A percentile compares a stretch with the other conserved stretches of the same genome.
Evolutionary conservation across 2,888 invertebrate genomes (phyloP).

Genomic region (Drosophila kokeensis): DNA sequence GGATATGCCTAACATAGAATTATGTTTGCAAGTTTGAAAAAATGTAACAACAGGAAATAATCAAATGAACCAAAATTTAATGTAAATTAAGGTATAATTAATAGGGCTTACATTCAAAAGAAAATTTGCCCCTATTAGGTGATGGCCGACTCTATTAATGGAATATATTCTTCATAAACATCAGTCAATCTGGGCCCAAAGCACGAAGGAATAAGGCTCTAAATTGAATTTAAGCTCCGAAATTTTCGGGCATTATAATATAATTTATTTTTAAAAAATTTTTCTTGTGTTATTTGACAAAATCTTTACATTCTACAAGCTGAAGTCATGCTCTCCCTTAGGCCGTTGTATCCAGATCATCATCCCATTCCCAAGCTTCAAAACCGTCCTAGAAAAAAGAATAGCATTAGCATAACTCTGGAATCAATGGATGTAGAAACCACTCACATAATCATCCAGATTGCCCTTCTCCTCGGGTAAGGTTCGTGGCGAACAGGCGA

Average conservation of each 20-base stretch:
- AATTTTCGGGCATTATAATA: conserved; percentile 9
- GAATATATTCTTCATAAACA: not conserved
- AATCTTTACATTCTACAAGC: conserved; percentile 50
- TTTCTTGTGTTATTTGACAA: conserved; percentile 29
- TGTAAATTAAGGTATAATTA: not conserved
- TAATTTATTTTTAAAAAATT: conserved; percentile 66
- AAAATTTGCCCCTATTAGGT: not conserved
- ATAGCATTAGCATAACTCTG: not conserved
- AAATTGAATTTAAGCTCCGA: not conserved
- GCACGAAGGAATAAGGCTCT: not conserved
- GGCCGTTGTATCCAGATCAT: conserved; percentile 66
- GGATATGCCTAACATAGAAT: conserved; percentile 24
- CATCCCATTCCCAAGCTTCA: conserved; percentile 82
- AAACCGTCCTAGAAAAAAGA: conserved; percentile 75
- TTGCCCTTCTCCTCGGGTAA: conserved; percentile 69
- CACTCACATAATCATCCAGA: conserved; percentile 82
- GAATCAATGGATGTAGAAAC: accelerated
- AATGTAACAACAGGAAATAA: conserved; percentile 4
- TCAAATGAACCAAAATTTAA: not conserved
- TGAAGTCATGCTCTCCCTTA: conserved; percentile 40
- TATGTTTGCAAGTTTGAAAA: not conserved
- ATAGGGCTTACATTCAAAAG: not conserved
- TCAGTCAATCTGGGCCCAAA: not conserved
- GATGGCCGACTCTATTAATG: not conserved
- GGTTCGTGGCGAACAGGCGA: conserved; percentile 88